Conservation (phyloP, 2,888 invertebrate genomes). For the Tenodera sinensis region DNA sequence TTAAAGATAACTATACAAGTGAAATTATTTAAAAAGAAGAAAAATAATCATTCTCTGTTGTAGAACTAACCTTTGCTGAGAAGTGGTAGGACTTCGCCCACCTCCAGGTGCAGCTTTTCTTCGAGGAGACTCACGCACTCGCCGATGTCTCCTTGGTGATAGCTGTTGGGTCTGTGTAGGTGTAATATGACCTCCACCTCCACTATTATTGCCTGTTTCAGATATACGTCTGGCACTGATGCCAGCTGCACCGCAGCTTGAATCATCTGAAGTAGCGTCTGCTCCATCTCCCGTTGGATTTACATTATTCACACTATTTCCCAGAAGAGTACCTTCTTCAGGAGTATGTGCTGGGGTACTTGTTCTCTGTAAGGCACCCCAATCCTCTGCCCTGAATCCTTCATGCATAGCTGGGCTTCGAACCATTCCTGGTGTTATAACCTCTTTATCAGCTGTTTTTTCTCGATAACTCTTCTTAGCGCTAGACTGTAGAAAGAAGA, state of each 20-base stretch:
- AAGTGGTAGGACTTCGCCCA: slow-evolving; percentile 36
- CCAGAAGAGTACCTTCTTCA: slow-evolving; percentile 29
- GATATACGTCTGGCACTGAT: slow-evolving; percentile 3
- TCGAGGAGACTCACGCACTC: slow-evolving; percentile 61
- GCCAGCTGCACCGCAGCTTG: slow-evolving; percentile 38
- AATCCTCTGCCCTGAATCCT: slow-evolving; percentile 40
- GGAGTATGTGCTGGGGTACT: slow-evolving; percentile 38
- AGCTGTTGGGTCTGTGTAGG: slow-evolving; percentile 13
- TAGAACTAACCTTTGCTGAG: slow-evolving; percentile 21
- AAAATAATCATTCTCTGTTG: too few relatives aligned
- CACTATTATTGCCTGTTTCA: slow-evolving; percentile 16
- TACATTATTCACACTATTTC: not conserved
- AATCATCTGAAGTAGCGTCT: slow-evolving; percentile 45
- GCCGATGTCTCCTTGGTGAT: slow-evolving; percentile 51
- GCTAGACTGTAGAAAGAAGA: not conserved
- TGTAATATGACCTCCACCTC: slow-evolving; percentile 13
- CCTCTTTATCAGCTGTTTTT: slow-evolving; percentile 32
- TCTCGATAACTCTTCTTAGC: slow-evolving; percentile 27
- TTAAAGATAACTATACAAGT: too few relatives aligned
- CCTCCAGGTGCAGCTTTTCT: slow-evolving; percentile 53
- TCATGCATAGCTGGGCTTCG: slow-evolving; percentile 44
- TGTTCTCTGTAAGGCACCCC: slow-evolving; percentile 36
- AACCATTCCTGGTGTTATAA: slow-evolving; percentile 39
- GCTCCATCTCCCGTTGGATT: not conserved
- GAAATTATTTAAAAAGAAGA: too few relatives aligned